Conservation (phyloP, 1,140 invertebrate species). For the Drosophila nikananu region DNA sequence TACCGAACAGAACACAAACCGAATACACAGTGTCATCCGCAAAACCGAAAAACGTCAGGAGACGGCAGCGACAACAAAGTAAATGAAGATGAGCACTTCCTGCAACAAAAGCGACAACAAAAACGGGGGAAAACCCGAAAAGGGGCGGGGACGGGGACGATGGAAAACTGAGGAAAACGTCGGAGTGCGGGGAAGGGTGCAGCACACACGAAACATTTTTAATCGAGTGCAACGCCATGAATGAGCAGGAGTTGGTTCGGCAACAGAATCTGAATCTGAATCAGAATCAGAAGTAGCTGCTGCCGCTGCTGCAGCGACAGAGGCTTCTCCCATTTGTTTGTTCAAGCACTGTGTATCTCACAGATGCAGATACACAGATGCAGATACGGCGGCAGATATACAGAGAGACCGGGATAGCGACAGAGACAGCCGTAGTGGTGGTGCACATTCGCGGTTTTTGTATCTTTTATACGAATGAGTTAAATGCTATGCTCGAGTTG, state of each 20-base stretch:
- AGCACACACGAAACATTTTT: slow-evolving; percentile 68
- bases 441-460: slow-evolving; percentile 46
- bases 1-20: slow-evolving; percentile 23
- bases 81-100: slow-evolving; percentile 83
- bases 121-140: slow-evolving; percentile 8
- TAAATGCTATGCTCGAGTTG: slow-evolving; percentile 83
- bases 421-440: slow-evolving; percentile 1
- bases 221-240: slow-evolving; percentile 80
- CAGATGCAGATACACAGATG: slow-evolving; percentile 11
- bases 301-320: slow-evolving; percentile 1
- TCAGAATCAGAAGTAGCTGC: slow-evolving; percentile 21
- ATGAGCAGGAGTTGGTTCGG: slow-evolving; percentile 58
- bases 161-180: slow-evolving; percentile 15
- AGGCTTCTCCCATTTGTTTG: slow-evolving; percentile 60
- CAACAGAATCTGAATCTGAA: slow-evolving; percentile 25
- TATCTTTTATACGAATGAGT: slow-evolving; percentile 83
- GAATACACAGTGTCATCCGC: slow-evolving; percentile 50
- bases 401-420: not conserved
- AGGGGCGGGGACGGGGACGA: slow-evolving; percentile 18
- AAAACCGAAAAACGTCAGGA: slow-evolving; percentile 60
- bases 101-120: slow-evolving; percentile 79
- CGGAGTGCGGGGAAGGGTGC: not conserved
- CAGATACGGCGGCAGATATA: slow-evolving; percentile 15
- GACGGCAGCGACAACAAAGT: slow-evolving; percentile 70
- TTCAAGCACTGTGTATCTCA: slow-evolving; percentile 46